These are phyloP conservation scores for Criorhina ranunculi DNA, from an alignment of 2,888 invertebrate species.

Conservation along the genomic window DNA sequence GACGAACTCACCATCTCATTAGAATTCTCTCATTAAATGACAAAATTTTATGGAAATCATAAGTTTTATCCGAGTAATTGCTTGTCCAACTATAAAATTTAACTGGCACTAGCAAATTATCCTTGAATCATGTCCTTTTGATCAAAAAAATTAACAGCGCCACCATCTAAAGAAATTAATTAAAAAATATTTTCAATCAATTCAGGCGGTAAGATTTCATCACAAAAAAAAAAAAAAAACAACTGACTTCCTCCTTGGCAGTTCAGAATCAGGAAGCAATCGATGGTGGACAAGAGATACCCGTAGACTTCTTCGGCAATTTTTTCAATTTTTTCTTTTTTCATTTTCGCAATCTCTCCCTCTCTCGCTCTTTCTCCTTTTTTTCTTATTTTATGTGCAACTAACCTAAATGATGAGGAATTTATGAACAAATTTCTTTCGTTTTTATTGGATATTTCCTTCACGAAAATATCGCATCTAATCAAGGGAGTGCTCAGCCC, in stretches of 20 bases:
- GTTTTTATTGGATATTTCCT: constrained; percentile 21
- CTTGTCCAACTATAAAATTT: constrained; percentile 23
- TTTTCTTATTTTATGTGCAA: too few relatives aligned
- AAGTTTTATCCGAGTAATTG: constrained; percentile 13
- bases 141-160: background rate
- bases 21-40: background rate
- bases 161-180: constrained; percentile 41
- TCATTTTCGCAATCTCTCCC: background rate
- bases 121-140: constrained; percentile 18
- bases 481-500: constrained; percentile 1
- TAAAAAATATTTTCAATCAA: constrained; percentile 41
- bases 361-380: too few relatives aligned
- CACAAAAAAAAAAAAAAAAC: constrained; percentile 12
- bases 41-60: constrained; percentile 18
- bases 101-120: constrained; percentile 28
- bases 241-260: background rate
- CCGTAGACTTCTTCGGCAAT: constrained; percentile 7
- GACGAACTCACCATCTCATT: background rate
- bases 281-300: constrained; percentile 36
- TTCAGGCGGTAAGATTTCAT: constrained; percentile 37
- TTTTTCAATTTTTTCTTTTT: constrained; percentile 42
- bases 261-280: constrained; percentile 51
- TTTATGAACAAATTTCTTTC: constrained; percentile 47
- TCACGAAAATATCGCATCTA: constrained; percentile 4
- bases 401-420: constrained; percentile 21